phyloP scores from a whole-genome alignment of 2,797 vertebrate genomes.

The Catamblyrhynchus diadema region DNA sequence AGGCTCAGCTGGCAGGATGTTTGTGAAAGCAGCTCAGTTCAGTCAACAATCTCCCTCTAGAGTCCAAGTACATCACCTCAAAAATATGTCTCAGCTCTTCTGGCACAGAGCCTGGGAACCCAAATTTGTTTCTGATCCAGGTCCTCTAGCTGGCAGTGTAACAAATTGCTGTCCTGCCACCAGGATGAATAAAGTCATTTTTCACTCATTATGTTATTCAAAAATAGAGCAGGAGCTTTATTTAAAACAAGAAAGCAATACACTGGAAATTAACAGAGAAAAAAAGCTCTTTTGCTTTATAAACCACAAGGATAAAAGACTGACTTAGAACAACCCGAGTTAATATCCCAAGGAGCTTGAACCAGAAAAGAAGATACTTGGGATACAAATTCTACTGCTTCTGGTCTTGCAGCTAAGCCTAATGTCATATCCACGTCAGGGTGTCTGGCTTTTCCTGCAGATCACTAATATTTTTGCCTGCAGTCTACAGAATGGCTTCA shows the following conservation, averaged over 20 bases:
- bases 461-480: background rate
- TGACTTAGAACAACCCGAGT: background rate
- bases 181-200: slow-evolving; percentile 28
- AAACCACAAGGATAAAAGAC: slow-evolving; percentile 7
- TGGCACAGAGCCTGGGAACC: slow-evolving; percentile 28
- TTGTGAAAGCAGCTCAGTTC: slow-evolving; percentile 21
- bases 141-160: slow-evolving; percentile 25
- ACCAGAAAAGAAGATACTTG: background rate
- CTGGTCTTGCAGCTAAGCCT: background rate
- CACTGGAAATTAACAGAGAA: background rate
- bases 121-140: slow-evolving; percentile 58
- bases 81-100: slow-evolving; percentile 27
- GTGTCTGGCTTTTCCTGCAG: background rate
- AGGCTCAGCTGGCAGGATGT: slow-evolving; percentile 26
- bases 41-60: slow-evolving; percentile 36
- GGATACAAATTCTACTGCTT: background rate
- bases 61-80: slow-evolving; percentile 41
- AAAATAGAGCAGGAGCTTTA: slow-evolving; percentile 52
- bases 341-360: background rate
- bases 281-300: background rate
- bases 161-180: slow-evolving; percentile 26
- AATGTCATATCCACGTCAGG: background rate
- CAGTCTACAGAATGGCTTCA: background rate
- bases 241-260: slow-evolving; percentile 33
- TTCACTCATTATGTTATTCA: slow-evolving; percentile 27